phyloP scores from a whole-genome alignment of 2,113 vertebrate species.

The Atlantisia rogersi region DNA sequence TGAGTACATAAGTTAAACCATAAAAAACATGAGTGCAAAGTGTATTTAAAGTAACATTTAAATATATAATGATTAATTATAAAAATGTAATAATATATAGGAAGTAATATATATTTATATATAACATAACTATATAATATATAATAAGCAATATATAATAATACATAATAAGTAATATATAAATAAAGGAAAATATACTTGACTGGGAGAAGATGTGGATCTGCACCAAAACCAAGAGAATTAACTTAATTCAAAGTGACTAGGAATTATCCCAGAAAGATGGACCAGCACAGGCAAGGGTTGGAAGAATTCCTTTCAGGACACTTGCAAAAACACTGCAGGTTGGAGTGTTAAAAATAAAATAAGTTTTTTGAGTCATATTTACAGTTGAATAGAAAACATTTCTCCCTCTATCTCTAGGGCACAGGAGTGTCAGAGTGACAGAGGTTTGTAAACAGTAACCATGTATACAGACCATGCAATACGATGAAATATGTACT shows the following conservation, averaged over 20 bases:
- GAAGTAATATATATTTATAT: too few relatives aligned
- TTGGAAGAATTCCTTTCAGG: neutral
- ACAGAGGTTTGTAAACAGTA: neutral
- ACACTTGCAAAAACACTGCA: neutral
- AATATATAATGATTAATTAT: too few relatives aligned
- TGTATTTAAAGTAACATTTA: neutral
- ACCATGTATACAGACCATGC: neutral
- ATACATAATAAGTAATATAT: too few relatives aligned
- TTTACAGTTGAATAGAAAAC: neutral
- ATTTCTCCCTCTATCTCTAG: neutral
- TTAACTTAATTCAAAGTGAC: neutral
- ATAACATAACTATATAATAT: too few relatives aligned
- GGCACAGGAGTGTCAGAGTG: neutral
- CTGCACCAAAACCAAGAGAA: neutral
- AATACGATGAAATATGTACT: neutral
- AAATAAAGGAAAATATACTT: neutral
- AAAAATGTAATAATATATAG: too few relatives aligned
- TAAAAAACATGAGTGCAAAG: neutral
- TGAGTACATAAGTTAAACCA: neutral
- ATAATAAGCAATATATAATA: too few relatives aligned
- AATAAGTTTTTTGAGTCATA: neutral
- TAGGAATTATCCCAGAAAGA: neutral
- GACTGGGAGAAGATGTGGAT: neutral
- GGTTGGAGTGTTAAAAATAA: neutral
- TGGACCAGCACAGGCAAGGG: neutral